Conservation (phyloP, 2,113 vertebrate species). For the Antechinus stuartii region DNA sequence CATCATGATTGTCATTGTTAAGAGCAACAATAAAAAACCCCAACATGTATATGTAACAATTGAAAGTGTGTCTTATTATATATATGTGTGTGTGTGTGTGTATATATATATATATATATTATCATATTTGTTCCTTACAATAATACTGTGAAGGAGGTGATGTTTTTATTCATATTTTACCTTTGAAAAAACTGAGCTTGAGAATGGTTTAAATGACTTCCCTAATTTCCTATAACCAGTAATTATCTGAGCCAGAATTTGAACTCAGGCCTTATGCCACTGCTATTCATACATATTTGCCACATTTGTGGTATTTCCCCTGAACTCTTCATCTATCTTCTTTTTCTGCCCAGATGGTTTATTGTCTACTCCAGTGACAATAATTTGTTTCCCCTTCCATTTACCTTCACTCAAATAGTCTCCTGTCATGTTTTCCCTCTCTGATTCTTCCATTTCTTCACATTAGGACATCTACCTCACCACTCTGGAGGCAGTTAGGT, state of each 20-base stretch:
- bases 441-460: not conserved
- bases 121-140: not conserved
- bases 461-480: not conserved
- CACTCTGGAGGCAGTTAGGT: not conserved
- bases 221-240: not conserved
- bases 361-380: not conserved
- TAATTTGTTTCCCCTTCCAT: not conserved
- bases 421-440: not conserved
- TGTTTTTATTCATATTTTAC: not conserved
- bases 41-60: not conserved
- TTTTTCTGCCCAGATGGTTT: not conserved
- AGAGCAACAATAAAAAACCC: not conserved
- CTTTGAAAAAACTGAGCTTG: not conserved
- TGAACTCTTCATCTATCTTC: not conserved
- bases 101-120: too few relatives aligned
- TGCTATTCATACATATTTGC: not conserved
- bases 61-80: not conserved
- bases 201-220: not conserved
- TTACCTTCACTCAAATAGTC: not conserved
- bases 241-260: not conserved
- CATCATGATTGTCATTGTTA: not conserved
- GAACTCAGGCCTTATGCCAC: not conserved
- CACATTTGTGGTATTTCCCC: not conserved
- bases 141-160: not conserved
- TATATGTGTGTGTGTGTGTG: too few relatives aligned